Conservation (phyloP, 2,113 vertebrate genomes). For the Cynocephalus volans region DNA sequence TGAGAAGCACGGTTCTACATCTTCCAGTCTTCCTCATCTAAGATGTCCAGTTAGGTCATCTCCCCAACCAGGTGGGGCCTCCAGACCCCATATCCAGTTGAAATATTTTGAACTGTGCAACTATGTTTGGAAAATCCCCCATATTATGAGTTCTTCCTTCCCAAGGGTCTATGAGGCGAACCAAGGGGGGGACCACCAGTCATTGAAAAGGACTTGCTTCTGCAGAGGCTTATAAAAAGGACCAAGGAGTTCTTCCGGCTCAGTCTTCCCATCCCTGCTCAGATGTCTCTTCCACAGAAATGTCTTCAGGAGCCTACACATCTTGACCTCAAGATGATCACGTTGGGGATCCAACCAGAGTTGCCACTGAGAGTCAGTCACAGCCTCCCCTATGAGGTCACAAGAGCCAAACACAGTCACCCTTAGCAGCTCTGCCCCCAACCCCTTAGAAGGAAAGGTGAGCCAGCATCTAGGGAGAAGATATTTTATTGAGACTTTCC, state of each 20-base stretch:
- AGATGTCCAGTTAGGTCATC: neutral
- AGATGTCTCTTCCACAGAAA: neutral
- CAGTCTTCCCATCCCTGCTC: neutral
- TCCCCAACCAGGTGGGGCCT: no score
- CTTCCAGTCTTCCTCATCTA: neutral
- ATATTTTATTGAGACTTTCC: conserved; percentile 75
- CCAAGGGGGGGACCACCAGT: neutral
- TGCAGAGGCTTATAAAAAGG: neutral
- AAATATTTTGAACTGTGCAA: neutral
- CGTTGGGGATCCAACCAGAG: neutral
- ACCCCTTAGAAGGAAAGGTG: neutral
- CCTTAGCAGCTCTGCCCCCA: neutral
- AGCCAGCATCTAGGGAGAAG: conserved; percentile 17
- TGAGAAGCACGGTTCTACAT: neutral
- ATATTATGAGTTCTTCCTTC: neutral
- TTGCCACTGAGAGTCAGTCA: neutral
- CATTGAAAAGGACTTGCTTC: neutral
- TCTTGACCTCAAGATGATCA: neutral
- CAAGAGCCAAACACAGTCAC: neutral
- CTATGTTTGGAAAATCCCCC: neutral
- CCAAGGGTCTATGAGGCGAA: neutral
- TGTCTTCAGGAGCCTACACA: neutral
- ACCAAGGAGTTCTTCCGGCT: neutral
- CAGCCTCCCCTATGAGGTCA: neutral
- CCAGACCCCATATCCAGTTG: neutral